Percentiles rank a stretch among this genome's conserved stretches.
Conservation (phyloP, 1,140 invertebrate species). For the Anoplolepis gracilipes region DNA sequence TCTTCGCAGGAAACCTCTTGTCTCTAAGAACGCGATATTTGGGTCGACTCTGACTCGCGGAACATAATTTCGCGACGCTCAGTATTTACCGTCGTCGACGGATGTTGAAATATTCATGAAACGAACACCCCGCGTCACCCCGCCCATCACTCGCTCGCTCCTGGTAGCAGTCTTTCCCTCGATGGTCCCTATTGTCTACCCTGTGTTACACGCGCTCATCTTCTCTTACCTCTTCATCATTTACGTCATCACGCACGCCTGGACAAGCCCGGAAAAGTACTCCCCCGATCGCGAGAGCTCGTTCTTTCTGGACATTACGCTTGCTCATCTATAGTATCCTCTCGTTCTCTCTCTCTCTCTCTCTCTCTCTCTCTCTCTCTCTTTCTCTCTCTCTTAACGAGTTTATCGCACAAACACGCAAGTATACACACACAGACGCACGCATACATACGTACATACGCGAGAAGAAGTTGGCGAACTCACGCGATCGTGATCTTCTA, state of each 20-base stretch:
- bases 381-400: neutral
- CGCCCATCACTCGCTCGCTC: constrained; percentile 32
- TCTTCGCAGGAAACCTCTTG: constrained; percentile 20
- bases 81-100: constrained; percentile 76
- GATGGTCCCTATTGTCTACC: constrained; percentile 80
- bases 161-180: constrained; percentile 57
- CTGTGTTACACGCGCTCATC: constrained; percentile 75
- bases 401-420: neutral
- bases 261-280: constrained; percentile 30
- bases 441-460: constrained; percentile 1
- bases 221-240: constrained; percentile 56
- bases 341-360: no score
- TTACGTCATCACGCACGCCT: constrained; percentile 45
- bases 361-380: no score
- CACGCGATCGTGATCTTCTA: constrained; percentile 28
- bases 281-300: constrained; percentile 5
- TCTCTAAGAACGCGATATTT: constrained; percentile 44
- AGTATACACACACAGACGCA: neutral
- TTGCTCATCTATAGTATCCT: neutral
- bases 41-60: constrained; percentile 52
- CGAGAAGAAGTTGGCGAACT: constrained; percentile 43
- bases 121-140: constrained; percentile 65
- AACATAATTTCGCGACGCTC: constrained; percentile 71
- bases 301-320: constrained; percentile 25
- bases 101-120: constrained; percentile 81